Evolutionary conservation across 1,140 invertebrate species (phyloP), one percentile per base, ranked within the genome.

Genomic region (Colletes latitarsis): DNA sequence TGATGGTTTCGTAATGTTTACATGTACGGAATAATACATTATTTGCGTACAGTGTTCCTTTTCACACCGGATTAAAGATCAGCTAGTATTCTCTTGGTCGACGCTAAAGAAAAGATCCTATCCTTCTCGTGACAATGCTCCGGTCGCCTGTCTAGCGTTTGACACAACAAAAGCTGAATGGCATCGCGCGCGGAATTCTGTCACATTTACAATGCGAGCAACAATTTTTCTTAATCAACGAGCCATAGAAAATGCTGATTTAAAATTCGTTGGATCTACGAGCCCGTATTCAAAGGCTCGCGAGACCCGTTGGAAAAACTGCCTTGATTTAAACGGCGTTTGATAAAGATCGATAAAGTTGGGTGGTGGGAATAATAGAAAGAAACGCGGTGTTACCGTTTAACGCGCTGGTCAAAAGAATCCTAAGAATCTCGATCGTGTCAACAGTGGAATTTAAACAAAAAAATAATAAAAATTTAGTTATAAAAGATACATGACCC

Each of bases 21-120:
- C 64, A 49, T 3, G 64, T 10, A 49, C 43, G 46, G 30, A 67
- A 43, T 67, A 67, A 67, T 52, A 4, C 49, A 67, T 9, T 9
- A 67, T 67, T 67, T 52, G 64, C 43, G 10, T 19, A 19, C 64
- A n/a, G 43, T 67, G 64, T 52, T 49, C 43, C 64, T 67, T 67
- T 49, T 67, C 64, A 67, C 46, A 67, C 49, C 64, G 46, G 64
- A 67, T 67, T 67, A 67, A 67, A 67, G n/a, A 67, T 67, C 64
- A 67, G 49, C 64, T 49, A 1, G 43, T 43, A 67, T 67, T 67
- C 64, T 67, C 64, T 67, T 67, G 64, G 17, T n/a, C 8, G 64
- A 19, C 64, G n/a, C 17, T 19, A 19, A 67, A 67, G 64, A 67
- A 67, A 67, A 43, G 64, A 67, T 67, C 43, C 64, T 67, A 67